Conservation (phyloP, 1,140 invertebrate genomes). For the Anastrepha ludens region DNA sequence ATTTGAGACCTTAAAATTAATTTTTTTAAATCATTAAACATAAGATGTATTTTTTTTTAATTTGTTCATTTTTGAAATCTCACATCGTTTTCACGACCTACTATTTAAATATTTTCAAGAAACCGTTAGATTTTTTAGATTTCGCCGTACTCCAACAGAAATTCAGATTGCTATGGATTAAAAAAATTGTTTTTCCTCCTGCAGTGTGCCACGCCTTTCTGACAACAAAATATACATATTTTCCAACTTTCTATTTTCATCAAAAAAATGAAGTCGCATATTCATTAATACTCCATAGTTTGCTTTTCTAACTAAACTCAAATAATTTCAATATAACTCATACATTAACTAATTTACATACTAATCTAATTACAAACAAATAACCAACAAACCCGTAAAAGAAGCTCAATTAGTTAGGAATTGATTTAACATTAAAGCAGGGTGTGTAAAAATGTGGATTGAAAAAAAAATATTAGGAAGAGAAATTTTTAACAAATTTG, state of each 20-base stretch:
- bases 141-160: too few relatives aligned
- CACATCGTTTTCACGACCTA: too few relatives aligned
- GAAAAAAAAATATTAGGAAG: not conserved
- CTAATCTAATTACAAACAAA: conserved; percentile 25
- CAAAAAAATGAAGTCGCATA: not conserved
- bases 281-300: conserved; percentile 32
- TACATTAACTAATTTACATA: conserved; percentile 38
- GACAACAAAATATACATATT: not conserved
- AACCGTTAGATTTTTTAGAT: too few relatives aligned
- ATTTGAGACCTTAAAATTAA: too few relatives aligned
- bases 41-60: too few relatives aligned
- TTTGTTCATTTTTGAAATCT: too few relatives aligned
- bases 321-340: conserved; percentile 8
- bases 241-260: not conserved
- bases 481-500: not conserved
- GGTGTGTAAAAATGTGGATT: not conserved
- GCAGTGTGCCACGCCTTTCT: not conserved
- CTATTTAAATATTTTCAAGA: too few relatives aligned
- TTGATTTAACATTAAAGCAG: conserved; percentile 16
- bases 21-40: too few relatives aligned
- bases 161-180: too few relatives aligned
- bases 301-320: conserved; percentile 12
- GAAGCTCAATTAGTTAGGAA: conserved; percentile 52
- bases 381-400: conserved; percentile 27
- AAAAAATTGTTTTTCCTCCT: not conserved